Evolutionary conservation across 2,113 vertebrate genomes (phyloP).

Genomic region (Phycodurus eques): DNA sequence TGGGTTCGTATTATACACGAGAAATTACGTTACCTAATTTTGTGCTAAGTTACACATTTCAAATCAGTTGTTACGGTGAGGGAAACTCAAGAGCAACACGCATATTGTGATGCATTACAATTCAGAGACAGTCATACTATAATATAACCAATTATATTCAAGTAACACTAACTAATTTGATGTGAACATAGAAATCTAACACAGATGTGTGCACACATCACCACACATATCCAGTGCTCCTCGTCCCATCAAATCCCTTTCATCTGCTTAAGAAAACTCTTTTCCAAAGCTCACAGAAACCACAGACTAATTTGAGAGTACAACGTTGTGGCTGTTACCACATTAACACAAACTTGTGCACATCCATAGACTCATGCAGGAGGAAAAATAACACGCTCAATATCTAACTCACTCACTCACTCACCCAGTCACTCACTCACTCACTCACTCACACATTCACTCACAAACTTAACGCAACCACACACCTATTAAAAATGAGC

Average conservation of each 20-base stretch:
- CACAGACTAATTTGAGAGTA: constrained; percentile 61
- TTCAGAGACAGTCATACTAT: neutral
- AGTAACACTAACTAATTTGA: constrained; percentile 26
- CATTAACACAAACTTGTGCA: constrained; percentile 53
- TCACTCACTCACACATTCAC: neutral
- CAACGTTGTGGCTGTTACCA: constrained; percentile 52
- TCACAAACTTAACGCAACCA: neutral
- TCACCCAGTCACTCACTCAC: no score
- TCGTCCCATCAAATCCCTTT: constrained; percentile 49
- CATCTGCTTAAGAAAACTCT: constrained; percentile 47
- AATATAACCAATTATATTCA: neutral
- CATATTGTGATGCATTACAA: neutral
- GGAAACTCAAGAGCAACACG: neutral
- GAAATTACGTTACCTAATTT: neutral
- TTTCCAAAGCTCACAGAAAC: constrained; percentile 48
- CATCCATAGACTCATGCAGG: constrained; percentile 14
- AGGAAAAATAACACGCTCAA: constrained; percentile 2
- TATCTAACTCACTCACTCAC: neutral
- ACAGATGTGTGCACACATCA: neutral
- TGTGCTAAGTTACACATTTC: neutral
- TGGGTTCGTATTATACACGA: no score
- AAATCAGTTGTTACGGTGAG: neutral
- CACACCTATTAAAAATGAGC: neutral
- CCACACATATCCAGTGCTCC: constrained; percentile 14
- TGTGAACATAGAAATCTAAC: constrained; percentile 36